A percentile compares a stretch with the other conserved stretches of the same genome.
These are phyloP conservation scores for Rhinatrema bivittatum DNA, from an alignment of 2,797 vertebrate genomes.

Conservation along the genomic window DNA sequence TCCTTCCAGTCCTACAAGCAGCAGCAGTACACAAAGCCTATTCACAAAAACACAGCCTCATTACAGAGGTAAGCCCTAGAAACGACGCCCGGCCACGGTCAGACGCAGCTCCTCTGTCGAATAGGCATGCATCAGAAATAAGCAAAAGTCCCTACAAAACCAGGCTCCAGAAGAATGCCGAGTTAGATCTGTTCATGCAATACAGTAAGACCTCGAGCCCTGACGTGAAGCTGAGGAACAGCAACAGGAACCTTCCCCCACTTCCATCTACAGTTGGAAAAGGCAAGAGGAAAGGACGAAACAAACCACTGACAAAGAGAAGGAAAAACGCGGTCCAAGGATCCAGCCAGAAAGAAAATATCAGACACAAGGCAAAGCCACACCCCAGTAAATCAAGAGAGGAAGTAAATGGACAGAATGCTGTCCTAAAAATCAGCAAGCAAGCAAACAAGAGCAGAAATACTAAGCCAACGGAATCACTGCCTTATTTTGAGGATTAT, in stretches of 20 bases:
- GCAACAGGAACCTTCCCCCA: not conserved
- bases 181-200: not conserved
- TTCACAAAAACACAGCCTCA: too few species aligned
- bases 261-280: not conserved
- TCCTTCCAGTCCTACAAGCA: too few species aligned
- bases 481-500: constrained; percentile 48
- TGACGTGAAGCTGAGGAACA: not conserved
- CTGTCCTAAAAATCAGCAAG: constrained; percentile 1
- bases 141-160: not conserved
- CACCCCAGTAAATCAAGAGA: constrained; percentile 18
- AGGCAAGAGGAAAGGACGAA: not conserved
- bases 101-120: not conserved
- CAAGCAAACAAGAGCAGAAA: not conserved
- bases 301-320: not conserved
- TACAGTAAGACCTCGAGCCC: not conserved
- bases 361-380: constrained; percentile 15
- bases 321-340: not conserved
- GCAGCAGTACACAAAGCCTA: too few species aligned
- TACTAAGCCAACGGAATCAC: not conserved
- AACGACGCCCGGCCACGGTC: not conserved
- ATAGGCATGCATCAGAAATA: not conserved
- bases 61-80: too few species aligned
- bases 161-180: not conserved
- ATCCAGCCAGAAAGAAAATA: not conserved
- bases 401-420: constrained; percentile 16